These are phyloP conservation scores for Caenorhabditis imperialis DNA, from an alignment of 2,888 invertebrate genomes.

Conservation along the genomic window DNA sequence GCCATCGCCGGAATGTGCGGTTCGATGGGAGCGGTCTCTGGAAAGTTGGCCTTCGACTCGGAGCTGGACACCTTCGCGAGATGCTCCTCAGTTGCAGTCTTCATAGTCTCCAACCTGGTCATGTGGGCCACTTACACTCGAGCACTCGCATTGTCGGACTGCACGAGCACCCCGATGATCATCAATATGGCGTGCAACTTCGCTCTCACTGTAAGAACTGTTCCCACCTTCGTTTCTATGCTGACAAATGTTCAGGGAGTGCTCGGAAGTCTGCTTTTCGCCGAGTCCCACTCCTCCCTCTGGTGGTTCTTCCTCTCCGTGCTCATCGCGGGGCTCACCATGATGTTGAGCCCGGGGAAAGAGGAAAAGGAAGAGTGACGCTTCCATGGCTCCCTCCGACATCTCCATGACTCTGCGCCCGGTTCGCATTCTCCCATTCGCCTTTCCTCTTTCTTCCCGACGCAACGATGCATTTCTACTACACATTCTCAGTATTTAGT, in stretches of 20 bases:
- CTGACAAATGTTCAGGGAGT: conserved; percentile 52
- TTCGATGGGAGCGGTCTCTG: conserved; percentile 42
- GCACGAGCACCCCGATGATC: conserved; percentile 44
- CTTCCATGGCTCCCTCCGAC: conserved; percentile 3
- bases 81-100: conserved; percentile 23
- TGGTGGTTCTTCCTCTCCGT: conserved; percentile 46
- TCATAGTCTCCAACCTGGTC: conserved; percentile 36
- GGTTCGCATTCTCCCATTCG: background rate
- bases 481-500: too few relatives aligned
- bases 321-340: conserved; percentile 37
- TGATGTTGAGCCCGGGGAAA: conserved; percentile 33
- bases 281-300: conserved; percentile 32
- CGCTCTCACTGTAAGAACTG: conserved; percentile 30
- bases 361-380: conserved; percentile 16
- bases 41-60: conserved; percentile 44
- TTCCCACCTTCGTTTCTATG: too few relatives aligned
- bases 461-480: background rate
- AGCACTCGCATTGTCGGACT: conserved; percentile 27
- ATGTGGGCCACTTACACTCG: conserved; percentile 54
- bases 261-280: conserved; percentile 36
- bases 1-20: conserved; percentile 51
- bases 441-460: background rate
- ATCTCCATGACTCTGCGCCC: conserved; percentile 1
- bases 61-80: conserved; percentile 15
- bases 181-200: conserved; percentile 55